A percentile compares a stretch with the other conserved stretches of the same genome.
Conservation (phyloP, 1,140 invertebrate species). For the Drosophila ficusphila region DNA sequence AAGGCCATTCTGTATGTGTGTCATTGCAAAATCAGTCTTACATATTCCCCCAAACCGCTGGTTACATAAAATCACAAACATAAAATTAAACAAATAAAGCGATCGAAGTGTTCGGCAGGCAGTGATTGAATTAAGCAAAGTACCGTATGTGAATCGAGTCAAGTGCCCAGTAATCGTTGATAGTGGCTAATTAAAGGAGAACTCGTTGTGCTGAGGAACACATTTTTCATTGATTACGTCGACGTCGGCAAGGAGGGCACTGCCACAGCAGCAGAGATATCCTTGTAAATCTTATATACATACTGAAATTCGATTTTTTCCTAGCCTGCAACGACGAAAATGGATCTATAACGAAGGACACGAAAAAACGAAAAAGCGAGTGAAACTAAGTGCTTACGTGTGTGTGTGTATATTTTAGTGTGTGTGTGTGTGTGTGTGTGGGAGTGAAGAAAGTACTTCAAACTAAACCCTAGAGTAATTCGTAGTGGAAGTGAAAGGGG, state of each 20-base stretch:
- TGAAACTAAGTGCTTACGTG: not conserved
- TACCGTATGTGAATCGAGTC: not conserved
- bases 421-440: not conserved
- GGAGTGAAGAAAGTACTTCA: not conserved
- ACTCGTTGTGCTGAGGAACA: slow-evolving; percentile 4
- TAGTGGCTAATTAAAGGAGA: slow-evolving; percentile 9
- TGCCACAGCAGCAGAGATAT: slow-evolving; percentile 59
- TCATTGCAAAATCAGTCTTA: slow-evolving; percentile 18
- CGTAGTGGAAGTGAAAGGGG: not conserved
- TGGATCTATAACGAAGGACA: slow-evolving; percentile 10
- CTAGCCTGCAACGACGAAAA: slow-evolving; percentile 28
- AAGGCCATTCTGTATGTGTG: slow-evolving; percentile 65
- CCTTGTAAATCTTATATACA: slow-evolving; percentile 77
- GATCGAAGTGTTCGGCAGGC: slow-evolving; percentile 6
- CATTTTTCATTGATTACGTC: slow-evolving; percentile 40
- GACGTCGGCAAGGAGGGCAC: slow-evolving; percentile 42
- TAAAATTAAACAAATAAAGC: slow-evolving; percentile 21
- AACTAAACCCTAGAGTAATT: no score
- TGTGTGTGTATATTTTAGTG: not conserved
- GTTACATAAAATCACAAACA: slow-evolving; percentile 70
- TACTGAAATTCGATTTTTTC: slow-evolving; percentile 70
- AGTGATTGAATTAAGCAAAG: slow-evolving; percentile 10
- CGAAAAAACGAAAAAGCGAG: not conserved
- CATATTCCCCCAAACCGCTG: slow-evolving; percentile 31
- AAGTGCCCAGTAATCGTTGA: slow-evolving; percentile 11